Base-by-base conservation (phyloP, 2,113 vertebrate genomes). In the Hiodon alosoides region DNA sequence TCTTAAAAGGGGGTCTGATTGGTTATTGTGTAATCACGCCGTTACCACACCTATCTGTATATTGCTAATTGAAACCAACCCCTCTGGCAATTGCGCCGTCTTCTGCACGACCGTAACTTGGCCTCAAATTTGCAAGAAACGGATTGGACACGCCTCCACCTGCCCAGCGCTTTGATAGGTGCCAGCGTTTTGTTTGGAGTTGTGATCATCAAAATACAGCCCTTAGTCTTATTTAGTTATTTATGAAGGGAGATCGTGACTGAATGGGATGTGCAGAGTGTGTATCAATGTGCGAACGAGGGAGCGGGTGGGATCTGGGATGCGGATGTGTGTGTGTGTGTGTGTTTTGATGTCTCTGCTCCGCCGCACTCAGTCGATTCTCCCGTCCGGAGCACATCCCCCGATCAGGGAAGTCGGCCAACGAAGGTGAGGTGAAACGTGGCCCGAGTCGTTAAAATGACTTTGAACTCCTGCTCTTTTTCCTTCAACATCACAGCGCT, bases 401-500 rank as follows among this genome's bases (percentile, higher is more conserved):
- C 48, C 65, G 17, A 67, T 48, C 17, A 13, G 3, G 65, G 65
- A 10, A 67, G 65, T 7, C 31, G 5, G 46, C 5, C 69, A 61
- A 7, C 46, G 14, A 70, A 55, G 77, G 75, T 54, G 31, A n/a
- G 54, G n/a, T 60, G 74, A 78, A 67, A 76, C 46, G 76, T 79
- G 81, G 78, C 76, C 70, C 16, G 72, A 75, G 76, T 59, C 61
- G 71, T 72, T 79, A 75, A 11, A 13, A 70, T 84, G 85, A 83
- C 84, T 85, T 81, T 66, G 80, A 79, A 61, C 82, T 71, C n/a
- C 59, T 71, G 61, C 77, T 48, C 83, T 79, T 58, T 75, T 66
- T 77, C 80, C 73, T 31, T 75, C 76, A 82, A 83, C 84, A 89
- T 87, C 87, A 83, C 81, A 80, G 81, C 77, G 69, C 67, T 16